These are phyloP conservation scores for Tinea trinotella DNA, from an alignment of 2,888 invertebrate genomes.

Conservation along the genomic window DNA sequence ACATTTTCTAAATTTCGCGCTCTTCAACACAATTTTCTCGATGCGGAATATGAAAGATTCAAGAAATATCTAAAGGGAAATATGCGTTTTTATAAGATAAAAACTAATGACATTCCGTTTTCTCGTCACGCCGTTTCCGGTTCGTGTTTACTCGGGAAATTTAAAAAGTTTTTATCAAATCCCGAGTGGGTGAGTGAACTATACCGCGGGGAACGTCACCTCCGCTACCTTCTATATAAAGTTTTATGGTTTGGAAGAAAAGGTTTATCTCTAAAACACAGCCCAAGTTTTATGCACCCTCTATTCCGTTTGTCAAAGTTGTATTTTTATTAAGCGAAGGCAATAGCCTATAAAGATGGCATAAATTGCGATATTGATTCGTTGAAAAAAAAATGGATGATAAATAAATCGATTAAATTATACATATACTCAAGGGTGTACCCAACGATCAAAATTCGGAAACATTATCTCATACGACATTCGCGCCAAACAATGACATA, in stretches of 20 bases:
- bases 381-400: conserved; percentile 1
- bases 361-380: conserved; percentile 15
- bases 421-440: neutral
- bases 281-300: conserved; percentile 17
- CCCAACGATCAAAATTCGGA: neutral
- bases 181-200: conserved; percentile 33
- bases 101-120: conserved; percentile 7
- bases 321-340: conserved; percentile 9
- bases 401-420: conserved; percentile 2
- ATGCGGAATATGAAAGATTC: neutral
- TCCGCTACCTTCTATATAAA: conserved; percentile 51
- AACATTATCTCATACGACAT: neutral
- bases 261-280: conserved; percentile 29
- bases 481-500: neutral
- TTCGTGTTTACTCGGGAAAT: conserved; percentile 16
- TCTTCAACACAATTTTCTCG: too few relatives aligned
- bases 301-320: conserved; percentile 17
- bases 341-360: conserved; percentile 13
- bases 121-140: conserved; percentile 5
- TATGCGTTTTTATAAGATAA: conserved; percentile 6
- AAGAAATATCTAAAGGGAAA: neutral
- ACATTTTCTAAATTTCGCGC: too few relatives aligned
- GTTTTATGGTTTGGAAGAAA: conserved; percentile 64
- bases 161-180: conserved; percentile 18
- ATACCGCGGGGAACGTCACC: conserved; percentile 41